Conservation (phyloP, 53 echinoderm and acorn worm species). For the Stichopus horrens region DNA sequence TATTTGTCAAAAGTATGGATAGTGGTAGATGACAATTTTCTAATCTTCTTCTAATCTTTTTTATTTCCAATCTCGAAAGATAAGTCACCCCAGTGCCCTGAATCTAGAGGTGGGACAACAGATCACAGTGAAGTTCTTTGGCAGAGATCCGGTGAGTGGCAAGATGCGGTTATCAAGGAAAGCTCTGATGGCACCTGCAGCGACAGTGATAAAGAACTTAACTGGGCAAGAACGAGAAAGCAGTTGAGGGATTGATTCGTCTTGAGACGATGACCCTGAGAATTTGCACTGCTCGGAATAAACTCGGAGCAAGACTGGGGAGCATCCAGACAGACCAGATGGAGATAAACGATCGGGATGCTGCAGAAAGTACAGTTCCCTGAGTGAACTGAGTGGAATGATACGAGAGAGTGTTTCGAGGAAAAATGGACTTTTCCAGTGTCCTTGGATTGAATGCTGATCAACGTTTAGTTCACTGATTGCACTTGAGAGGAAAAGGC, state of each 20-base stretch:
- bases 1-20: neutral
- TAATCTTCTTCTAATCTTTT: neutral
- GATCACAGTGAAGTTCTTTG: slow-evolving; percentile 92
- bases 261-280: no score
- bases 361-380: neutral
- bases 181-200: slow-evolving; percentile 86
- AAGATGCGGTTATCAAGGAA: slow-evolving; percentile 93
- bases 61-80: slow-evolving; percentile 44
- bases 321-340: neutral
- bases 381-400: no score
- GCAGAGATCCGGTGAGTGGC: slow-evolving; percentile 92
- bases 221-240: slow-evolving; percentile 52
- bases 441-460: no score
- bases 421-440: no score
- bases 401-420: no score
- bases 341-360: neutral
- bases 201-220: slow-evolving; percentile 77
- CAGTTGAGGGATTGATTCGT: slow-evolving; percentile 22
- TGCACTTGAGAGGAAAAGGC: no score
- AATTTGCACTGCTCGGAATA: neutral
- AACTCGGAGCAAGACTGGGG: neutral
- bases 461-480: no score
- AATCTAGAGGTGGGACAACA: slow-evolving; percentile 89
- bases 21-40: neutral
- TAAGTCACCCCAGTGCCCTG: slow-evolving; percentile 83